Base-by-base conservation (phyloP, 2,113 vertebrate species). In the Dicaeum eximium region DNA sequence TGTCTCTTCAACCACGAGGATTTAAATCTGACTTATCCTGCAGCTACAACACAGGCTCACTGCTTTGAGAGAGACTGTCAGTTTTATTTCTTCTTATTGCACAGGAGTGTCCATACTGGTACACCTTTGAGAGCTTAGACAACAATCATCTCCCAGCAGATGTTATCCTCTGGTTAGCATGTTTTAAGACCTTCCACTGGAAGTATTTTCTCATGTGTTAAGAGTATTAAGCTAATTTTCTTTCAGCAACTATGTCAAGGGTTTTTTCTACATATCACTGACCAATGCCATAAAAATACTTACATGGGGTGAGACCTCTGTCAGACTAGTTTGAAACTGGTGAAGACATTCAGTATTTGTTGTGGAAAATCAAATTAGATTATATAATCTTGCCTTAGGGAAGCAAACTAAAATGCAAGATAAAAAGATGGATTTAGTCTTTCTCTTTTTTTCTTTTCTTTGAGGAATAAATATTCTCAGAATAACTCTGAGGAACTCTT, bases 341-440 rank as follows among this genome's bases (percentile, higher is more conserved):
- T 80, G 13, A 91, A 77, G 28, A 69, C 31, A 42, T 80, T 66
- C 13, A 56, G n/a, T n/a, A 24, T 77, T 77, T 86, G 38, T 69
- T 95, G 31, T 53, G 50, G 50, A 73, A 95, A 93, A 80, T 60
- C 33, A 56, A 42, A 33, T 67, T 44, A 80, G 53, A 60, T 94
- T 80, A 93, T 82, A 0, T 65, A 86, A 90, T 17, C 33, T 90
- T 93, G 66, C 53, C 19, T 77, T 60, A 79, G 70, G 94, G 70
- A 85, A 62, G 65, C 70, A 62, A 85, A 42, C 56, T 67, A 58
- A 93, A 89, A 71, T 77, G 35, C 24, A 70, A 45, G 69, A 83
- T 62, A 15, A 74, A 71, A 80, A 53, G 42, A 19, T 0, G 0
- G 22, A 31, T 90, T 90, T 75, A 56, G 60, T 30, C 18, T 45